Percentiles rank a stretch among this genome's conserved stretches.
Evolutionary conservation across 2,797 vertebrate species (phyloP).

Genomic region (Thamnophis elegans): DNA sequence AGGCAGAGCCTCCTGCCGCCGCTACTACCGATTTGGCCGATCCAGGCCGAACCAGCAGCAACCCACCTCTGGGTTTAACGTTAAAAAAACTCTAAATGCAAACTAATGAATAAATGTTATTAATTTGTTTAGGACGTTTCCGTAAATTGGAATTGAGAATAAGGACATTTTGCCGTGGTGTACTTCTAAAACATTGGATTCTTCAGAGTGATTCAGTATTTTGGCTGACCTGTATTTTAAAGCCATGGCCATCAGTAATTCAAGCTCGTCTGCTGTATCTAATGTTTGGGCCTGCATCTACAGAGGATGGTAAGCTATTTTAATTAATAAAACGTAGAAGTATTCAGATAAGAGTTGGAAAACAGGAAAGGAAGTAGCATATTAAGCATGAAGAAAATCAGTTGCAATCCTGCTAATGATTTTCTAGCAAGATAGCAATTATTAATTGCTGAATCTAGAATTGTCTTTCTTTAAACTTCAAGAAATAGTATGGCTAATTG

Average conservation of each 20-base stretch:
- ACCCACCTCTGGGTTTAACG: background rate
- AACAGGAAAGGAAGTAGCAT: background rate
- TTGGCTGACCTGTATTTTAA: conserved; percentile 85
- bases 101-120: background rate
- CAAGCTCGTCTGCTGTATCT: conserved; percentile 88
- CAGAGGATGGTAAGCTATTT: conserved; percentile 74
- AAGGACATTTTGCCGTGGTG: conserved; percentile 81
- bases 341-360: background rate
- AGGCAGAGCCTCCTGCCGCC: no score
- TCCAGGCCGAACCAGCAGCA: no score
- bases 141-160: conserved; percentile 79
- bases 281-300: conserved; percentile 83
- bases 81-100: background rate
- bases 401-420: background rate
- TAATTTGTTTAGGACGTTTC: conserved; percentile 69
- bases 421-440: background rate
- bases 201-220: conserved; percentile 76
- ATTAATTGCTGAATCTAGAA: background rate
- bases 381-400: background rate
- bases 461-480: background rate
- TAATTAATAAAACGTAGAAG: background rate
- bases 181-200: conserved; percentile 80
- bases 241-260: conserved; percentile 87
- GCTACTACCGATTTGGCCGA: no score
- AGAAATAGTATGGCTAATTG: conserved; percentile 1